Conservation (phyloP, 2,113 vertebrate genomes). For the Oryzias celebensis region DNA sequence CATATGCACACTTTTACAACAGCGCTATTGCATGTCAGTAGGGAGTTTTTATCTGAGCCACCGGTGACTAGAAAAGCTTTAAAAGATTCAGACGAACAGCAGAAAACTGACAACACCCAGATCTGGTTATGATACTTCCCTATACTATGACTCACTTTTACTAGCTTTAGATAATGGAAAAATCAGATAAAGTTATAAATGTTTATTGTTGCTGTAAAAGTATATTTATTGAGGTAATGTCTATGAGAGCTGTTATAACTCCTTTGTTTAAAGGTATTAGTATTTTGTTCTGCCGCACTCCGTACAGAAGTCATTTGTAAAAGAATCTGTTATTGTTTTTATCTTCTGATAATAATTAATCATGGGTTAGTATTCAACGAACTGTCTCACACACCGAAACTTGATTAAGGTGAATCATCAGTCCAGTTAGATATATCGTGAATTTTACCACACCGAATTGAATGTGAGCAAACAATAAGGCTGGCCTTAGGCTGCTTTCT, state of each 20-base stretch:
- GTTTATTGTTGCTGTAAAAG: no score
- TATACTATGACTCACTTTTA: constrained; percentile 36
- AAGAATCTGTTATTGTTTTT: no score
- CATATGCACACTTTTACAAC: constrained; percentile 32
- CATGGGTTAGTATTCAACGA: no score
- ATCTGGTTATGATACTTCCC: constrained; percentile 11
- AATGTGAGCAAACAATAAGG: no score
- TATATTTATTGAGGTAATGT: no score
- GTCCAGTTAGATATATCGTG: no score
- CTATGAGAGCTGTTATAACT: background rate
- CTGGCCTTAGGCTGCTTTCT: no score
- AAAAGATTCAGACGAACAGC: constrained; percentile 1
- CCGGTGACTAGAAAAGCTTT: constrained; percentile 4
- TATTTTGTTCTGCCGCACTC: background rate
- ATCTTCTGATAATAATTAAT: no score
- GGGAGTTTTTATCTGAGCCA: constrained; percentile 28
- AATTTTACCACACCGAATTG: no score
- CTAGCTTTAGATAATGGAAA: constrained; percentile 26
- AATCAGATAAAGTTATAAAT: constrained; percentile 17
- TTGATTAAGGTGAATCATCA: no score
- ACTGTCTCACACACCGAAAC: no score
- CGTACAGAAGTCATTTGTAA: no score
- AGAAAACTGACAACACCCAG: constrained; percentile 18
- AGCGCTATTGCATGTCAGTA: constrained; percentile 10
- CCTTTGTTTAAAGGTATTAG: background rate